Conservation (phyloP, 2,888 invertebrate species). For the Apamea anceps region DNA sequence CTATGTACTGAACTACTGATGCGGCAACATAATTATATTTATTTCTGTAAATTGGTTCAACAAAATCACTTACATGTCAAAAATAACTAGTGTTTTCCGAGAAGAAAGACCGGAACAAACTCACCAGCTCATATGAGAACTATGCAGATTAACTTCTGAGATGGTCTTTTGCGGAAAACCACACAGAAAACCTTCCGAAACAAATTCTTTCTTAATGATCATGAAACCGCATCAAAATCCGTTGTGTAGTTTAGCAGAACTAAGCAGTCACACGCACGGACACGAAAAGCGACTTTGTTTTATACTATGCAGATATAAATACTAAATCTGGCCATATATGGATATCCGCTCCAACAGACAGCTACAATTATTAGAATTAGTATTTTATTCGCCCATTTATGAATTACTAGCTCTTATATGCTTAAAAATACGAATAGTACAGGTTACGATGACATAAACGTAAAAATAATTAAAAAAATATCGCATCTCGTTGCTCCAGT, state of each 20-base stretch:
- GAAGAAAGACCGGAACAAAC: neutral
- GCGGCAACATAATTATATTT: neutral
- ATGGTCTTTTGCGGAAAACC: neutral
- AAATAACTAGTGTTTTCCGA: neutral
- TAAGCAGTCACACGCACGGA: neutral
- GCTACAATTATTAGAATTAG: slow-evolving; percentile 19
- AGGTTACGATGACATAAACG: no score
- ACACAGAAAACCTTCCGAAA: neutral
- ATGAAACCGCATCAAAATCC: neutral
- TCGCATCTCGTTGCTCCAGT: no score
- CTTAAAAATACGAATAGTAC: no score
- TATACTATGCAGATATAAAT: neutral
- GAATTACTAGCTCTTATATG: slow-evolving; percentile 31
- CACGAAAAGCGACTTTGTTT: neutral
- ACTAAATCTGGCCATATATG: slow-evolving; percentile 8
- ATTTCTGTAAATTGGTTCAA: neutral
- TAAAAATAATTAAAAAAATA: no score
- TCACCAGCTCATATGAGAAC: neutral
- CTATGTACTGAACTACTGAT: neutral
- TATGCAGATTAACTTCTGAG: neutral
- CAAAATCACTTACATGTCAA: neutral
- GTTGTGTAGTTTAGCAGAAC: neutral
- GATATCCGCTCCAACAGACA: slow-evolving; percentile 10
- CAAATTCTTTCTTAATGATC: neutral
- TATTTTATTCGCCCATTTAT: slow-evolving; percentile 36